phyloP scores from a whole-genome alignment of 2,113 vertebrate species.

The Merops nubicus region DNA sequence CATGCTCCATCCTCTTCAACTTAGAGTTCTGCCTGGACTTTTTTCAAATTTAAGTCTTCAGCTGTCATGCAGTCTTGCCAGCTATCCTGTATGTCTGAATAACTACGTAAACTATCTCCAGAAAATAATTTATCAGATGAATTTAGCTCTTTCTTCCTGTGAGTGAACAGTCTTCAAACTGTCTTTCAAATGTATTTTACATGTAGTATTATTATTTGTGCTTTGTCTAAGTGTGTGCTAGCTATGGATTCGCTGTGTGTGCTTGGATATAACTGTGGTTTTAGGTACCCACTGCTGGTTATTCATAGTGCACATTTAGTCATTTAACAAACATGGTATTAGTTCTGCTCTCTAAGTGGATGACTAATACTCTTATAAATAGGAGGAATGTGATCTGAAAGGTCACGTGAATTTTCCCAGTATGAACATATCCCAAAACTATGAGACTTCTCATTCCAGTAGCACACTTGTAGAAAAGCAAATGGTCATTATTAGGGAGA shows the following conservation, averaged over 20 bases:
- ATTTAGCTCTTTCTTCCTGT: neutral
- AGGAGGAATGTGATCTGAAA: conserved; percentile 63
- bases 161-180: neutral
- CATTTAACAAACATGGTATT: conserved; percentile 61
- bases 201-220: neutral
- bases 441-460: conserved; percentile 47
- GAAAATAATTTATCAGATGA: neutral
- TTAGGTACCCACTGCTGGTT: conserved; percentile 26
- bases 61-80: neutral
- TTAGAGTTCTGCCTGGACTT: conserved; percentile 1
- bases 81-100: neutral
- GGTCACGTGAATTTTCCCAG: conserved; percentile 56
- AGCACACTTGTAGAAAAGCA: neutral
- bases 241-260: neutral
- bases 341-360: conserved; percentile 55
- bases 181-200: neutral
- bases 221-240: neutral
- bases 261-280: conserved; percentile 27
- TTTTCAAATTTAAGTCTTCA: neutral
- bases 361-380: conserved; percentile 67
- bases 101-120: conserved; percentile 23
- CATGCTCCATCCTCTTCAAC: neutral
- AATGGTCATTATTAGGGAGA: neutral
- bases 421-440: conserved; percentile 36
- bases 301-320: conserved; percentile 54